phyloP scores from a whole-genome alignment of 2,113 vertebrate genomes.

The Galeopterus variegatus region DNA sequence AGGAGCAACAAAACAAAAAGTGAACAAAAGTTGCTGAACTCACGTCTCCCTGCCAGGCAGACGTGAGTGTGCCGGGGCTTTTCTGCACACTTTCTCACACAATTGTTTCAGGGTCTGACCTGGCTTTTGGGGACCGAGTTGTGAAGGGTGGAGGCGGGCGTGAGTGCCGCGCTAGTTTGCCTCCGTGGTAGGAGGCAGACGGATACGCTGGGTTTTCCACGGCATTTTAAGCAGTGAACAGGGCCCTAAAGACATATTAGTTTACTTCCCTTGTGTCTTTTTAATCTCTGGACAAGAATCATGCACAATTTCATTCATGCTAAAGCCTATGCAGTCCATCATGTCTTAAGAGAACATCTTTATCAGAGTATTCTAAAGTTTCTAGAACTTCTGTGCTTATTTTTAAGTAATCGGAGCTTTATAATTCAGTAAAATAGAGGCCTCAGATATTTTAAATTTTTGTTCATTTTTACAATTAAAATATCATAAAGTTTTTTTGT shows the following conservation, averaged over 20 bases:
- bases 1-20: not conserved
- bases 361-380: not conserved
- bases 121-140: not conserved
- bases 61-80: not conserved
- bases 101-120: not conserved
- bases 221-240: not conserved
- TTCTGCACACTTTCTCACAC: not conserved
- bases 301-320: not conserved
- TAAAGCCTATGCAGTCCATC: not conserved
- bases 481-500: not conserved
- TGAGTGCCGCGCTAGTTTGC: not conserved
- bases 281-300: not conserved
- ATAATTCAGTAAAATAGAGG: not conserved
- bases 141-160: not conserved
- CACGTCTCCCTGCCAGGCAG: not conserved
- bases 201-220: not conserved
- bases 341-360: not conserved
- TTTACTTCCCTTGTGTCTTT: not conserved
- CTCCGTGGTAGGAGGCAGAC: not conserved
- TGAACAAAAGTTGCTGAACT: not conserved
- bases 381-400: not conserved
- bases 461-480: not conserved
- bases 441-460: not conserved
- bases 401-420: not conserved
- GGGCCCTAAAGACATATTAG: not conserved